Base-by-base conservation (phyloP, 1,140 invertebrate genomes). In the Papilio machaon region DNA sequence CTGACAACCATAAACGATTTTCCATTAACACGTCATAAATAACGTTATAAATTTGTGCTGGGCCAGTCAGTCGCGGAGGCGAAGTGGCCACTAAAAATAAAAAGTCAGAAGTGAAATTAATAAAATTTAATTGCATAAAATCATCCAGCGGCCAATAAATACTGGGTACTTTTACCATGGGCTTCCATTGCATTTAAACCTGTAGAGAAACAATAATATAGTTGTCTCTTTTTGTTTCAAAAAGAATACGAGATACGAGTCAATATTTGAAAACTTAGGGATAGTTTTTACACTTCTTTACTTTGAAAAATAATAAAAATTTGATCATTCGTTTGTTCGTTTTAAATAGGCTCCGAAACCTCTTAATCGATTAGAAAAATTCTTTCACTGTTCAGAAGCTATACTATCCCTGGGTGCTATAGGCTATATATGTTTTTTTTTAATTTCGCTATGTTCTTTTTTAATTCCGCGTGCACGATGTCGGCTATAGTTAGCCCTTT, bases 101-200 rank as follows among this genome's bases (percentile, higher is more conserved):
- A 86, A 81, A 67, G 81, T 81, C 80, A 82, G 30, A 73, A 87
- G 76, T 82, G 80, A 86, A 86, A 89, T 87, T 89, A 88, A 88
- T 89, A 85, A 85, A 89, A 84, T 90, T 89, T 89, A 88, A 89
- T 89, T 89, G 85, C 82, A 86, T 84, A 79, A 86, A 87, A 85
- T 77, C 85, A 85, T 73, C 79, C 82, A 79, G 83, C 84, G 81
- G 64, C 30, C 15, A 38, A 15, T 70, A 35, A 70, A 35, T 17
- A 17, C 64, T 19, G 54, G 54, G n/a, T 58, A 6, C 7, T 58
- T 54, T 58, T 9, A 58, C 17, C n/a, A 17, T 19, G 1, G n/a
- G 2, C 54, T 58, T 19, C 17, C 13, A 17, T 17, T 52, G 15
- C 52, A 43, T 54, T 13, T 54, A 54, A 11, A 17, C 6, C 52